Percentiles rank a stretch among this genome's conserved stretches.
phyloP scores from a whole-genome alignment of 2,797 vertebrate species.

The Menidia menidia region DNA sequence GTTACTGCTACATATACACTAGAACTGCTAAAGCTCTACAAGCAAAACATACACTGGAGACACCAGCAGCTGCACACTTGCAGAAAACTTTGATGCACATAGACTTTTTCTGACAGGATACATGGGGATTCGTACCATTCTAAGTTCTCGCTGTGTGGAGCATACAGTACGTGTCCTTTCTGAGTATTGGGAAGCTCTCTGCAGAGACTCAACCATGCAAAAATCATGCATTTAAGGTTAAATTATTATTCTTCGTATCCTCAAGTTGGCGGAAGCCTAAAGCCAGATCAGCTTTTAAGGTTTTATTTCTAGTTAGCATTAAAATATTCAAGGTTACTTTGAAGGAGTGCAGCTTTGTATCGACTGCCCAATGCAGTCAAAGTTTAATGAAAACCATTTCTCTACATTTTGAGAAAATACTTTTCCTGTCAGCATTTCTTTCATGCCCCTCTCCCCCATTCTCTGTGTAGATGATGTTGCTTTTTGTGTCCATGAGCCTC shows the following conservation, averaged over 20 bases:
- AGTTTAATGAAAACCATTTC: neutral
- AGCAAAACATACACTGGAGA: neutral
- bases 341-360: neutral
- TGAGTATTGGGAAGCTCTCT: too few relatives aligned
- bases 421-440: conserved; percentile 22
- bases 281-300: too few relatives aligned
- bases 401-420: conserved; percentile 22
- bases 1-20: neutral
- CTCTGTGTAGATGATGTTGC: conserved; percentile 21
- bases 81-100: neutral
- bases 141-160: neutral
- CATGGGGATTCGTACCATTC: neutral
- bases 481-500: conserved; percentile 15
- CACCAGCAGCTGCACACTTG: neutral
- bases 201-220: too few relatives aligned
- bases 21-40: neutral
- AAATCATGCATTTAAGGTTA: too few relatives aligned
- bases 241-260: too few relatives aligned
- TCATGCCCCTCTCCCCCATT: conserved; percentile 13
- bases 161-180: too few relatives aligned
- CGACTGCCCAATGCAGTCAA: neutral
- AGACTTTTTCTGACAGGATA: neutral
- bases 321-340: neutral
- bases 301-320: neutral
- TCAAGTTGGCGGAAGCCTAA: too few relatives aligned